Conservation (phyloP, 2,797 vertebrate genomes). For the Psittacula echo region DNA sequence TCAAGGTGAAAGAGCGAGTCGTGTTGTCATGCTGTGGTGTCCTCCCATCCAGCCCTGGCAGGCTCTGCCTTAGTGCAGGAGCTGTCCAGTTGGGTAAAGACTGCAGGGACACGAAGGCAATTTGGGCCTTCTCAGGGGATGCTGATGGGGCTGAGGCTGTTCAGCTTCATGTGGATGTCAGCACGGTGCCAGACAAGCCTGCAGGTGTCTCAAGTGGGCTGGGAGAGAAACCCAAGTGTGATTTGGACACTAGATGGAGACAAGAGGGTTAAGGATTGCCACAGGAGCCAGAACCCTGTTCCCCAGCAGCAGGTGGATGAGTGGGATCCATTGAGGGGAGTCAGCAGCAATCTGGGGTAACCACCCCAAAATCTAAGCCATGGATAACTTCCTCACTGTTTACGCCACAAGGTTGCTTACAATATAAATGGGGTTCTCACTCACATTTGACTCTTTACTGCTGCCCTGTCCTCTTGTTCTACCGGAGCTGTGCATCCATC, state of each 20-base stretch:
- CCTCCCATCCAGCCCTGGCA: background rate
- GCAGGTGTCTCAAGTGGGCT: background rate
- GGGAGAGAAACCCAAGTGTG: background rate
- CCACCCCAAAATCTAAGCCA: background rate
- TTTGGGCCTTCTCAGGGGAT: background rate
- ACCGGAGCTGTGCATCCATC: background rate
- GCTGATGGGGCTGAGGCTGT: background rate
- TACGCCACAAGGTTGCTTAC: background rate
- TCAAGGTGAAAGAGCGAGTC: background rate
- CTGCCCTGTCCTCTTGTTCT: background rate
- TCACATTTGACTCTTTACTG: background rate
- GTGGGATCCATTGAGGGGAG: accelerated
- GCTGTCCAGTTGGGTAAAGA: background rate
- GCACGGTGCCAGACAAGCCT: background rate
- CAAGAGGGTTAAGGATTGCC: conserved; percentile 9
- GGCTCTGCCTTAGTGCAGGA: background rate
- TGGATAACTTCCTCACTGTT: background rate
- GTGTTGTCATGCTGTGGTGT: background rate
- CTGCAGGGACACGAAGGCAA: background rate
- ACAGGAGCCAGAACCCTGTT: background rate
- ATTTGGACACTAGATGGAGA: conserved; percentile 60
- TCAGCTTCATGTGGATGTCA: background rate
- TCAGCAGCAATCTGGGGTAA: background rate
- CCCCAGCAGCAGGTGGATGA: background rate
- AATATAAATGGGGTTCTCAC: background rate